Base-by-base conservation (phyloP, 2,113 vertebrate genomes). In the Pipra filicauda region DNA sequence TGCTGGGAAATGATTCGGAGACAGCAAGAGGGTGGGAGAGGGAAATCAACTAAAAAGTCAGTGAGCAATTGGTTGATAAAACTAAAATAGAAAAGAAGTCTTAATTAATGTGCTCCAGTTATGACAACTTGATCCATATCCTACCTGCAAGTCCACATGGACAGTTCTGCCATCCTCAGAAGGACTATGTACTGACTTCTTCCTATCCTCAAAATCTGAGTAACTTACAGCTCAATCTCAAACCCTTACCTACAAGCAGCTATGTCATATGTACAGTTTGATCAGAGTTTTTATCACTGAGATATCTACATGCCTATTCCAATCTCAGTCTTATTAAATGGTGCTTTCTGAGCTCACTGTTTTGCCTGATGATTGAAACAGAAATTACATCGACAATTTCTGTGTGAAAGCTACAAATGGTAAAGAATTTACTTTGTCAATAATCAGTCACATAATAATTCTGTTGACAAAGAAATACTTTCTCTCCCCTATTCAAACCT, bases 11-110 rank as follows among this genome's bases (percentile, higher is more conserved):
- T 33, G 7, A 80, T 46, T 30, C 0, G 0, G 54, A 73, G 15
- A 59, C 17, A 72, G 26, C 3, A 58, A 12, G 6, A 4, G 2
- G 5, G 5, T 39, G 2, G 0, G 6, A 0, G 3, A 2, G 4
- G 4, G 5, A 16, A 31, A 57, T 22, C 22, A 41, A 21, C 15
- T 72, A 62, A 69, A 88, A 74, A 48, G 21, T 57, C 22, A 77
- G 2, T 0, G 2, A 71, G 10, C 4, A 73, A 77, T 9, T 75
- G 33, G 9, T 26, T 58, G 22, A 12, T 41, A 72, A 67, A 27
- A 79, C 46, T 61, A 23, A 52, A 52, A 19, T 30, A 39, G 11
- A 21, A 69, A 44, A 12, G 3, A 22, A 11, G 6, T 5, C 8
- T 43, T 55, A 67, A 83, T 12, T 44, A 49, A 73, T 14, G 2